Evolutionary conservation across 1,140 invertebrate species (phyloP).

Genomic region (Drosophila miranda): DNA sequence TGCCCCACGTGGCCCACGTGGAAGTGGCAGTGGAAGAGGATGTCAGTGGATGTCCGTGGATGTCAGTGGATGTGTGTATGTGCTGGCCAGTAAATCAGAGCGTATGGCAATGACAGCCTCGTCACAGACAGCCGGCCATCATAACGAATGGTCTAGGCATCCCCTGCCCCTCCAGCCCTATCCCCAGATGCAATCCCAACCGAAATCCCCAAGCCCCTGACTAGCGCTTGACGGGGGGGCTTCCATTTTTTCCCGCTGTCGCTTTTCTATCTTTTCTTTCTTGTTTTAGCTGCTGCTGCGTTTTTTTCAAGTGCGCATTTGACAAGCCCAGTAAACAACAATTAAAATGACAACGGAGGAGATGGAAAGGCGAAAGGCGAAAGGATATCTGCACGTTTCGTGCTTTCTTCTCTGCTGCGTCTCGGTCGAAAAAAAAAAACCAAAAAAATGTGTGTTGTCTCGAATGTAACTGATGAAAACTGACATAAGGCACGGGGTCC

Average conservation of each 20-base stretch:
- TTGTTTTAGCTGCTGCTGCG: background rate
- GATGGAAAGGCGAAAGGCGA: slow-evolving; percentile 46
- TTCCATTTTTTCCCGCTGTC: background rate
- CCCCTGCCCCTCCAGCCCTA: background rate
- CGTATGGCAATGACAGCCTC: slow-evolving; percentile 74
- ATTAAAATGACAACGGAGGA: slow-evolving; percentile 76
- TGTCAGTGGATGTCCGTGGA: background rate
- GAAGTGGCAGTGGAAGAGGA: slow-evolving; percentile 3
- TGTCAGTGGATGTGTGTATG: slow-evolving; percentile 21
- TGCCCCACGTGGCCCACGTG: background rate
- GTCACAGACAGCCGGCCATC: slow-evolving; percentile 71
- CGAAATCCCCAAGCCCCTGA: background rate
- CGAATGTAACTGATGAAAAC: slow-evolving; percentile 69
- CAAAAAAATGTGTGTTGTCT: background rate
- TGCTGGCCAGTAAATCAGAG: slow-evolving; percentile 70
- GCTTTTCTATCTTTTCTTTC: background rate
- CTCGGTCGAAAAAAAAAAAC: slow-evolving; percentile 2
- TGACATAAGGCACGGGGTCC: slow-evolving; percentile 41
- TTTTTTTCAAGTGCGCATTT: slow-evolving; percentile 62
- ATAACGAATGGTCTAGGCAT: slow-evolving; percentile 64
- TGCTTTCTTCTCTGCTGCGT: slow-evolving; percentile 41
- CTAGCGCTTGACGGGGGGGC: slow-evolving; percentile 2
- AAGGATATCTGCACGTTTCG: slow-evolving; percentile 53
- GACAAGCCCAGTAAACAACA: slow-evolving; percentile 80
- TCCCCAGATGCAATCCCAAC: background rate